phyloP scores from a whole-genome alignment of 1,140 invertebrate species.

The Linepithema humile region DNA sequence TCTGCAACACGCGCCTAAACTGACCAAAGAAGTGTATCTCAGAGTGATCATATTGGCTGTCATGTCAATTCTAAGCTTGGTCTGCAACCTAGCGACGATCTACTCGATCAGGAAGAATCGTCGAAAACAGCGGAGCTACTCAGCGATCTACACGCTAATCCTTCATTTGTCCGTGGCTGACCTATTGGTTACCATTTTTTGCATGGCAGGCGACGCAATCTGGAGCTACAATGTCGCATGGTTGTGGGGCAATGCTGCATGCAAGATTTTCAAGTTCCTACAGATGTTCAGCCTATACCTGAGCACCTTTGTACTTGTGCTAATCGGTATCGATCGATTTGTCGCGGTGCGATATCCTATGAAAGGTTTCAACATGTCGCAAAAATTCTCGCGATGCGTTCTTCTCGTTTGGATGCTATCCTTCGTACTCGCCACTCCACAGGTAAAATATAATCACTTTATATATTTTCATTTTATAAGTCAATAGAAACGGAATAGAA shows the following conservation, averaged over 20 bases:
- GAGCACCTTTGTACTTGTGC: slow-evolving; percentile 93
- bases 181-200: slow-evolving; percentile 91
- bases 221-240: slow-evolving; percentile 93
- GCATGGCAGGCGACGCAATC: slow-evolving; percentile 90
- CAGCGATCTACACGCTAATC: slow-evolving; percentile 91
- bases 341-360: slow-evolving; percentile 93
- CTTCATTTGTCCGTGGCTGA: slow-evolving; percentile 91
- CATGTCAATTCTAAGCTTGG: slow-evolving; percentile 89
- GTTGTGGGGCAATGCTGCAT: slow-evolving; percentile 90
- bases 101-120: slow-evolving; percentile 88
- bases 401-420: slow-evolving; percentile 89
- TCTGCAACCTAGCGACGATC: slow-evolving; percentile 91
- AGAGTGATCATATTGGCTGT: slow-evolving; percentile 87
- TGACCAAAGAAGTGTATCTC: slow-evolving; percentile 86
- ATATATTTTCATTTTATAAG: background rate
- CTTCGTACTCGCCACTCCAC: slow-evolving; percentile 90
- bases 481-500: background rate
- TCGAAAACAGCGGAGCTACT: slow-evolving; percentile 86
- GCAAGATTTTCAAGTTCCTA: slow-evolving; percentile 92
- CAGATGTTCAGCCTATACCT: slow-evolving; percentile 93
- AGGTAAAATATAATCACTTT: slow-evolving; percentile 86
- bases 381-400: slow-evolving; percentile 87
- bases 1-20: slow-evolving; percentile 87
- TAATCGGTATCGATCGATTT: slow-evolving; percentile 93
- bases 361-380: slow-evolving; percentile 88